phyloP scores from a whole-genome alignment of 2,888 invertebrate genomes.

The Sinelater perroti region DNA sequence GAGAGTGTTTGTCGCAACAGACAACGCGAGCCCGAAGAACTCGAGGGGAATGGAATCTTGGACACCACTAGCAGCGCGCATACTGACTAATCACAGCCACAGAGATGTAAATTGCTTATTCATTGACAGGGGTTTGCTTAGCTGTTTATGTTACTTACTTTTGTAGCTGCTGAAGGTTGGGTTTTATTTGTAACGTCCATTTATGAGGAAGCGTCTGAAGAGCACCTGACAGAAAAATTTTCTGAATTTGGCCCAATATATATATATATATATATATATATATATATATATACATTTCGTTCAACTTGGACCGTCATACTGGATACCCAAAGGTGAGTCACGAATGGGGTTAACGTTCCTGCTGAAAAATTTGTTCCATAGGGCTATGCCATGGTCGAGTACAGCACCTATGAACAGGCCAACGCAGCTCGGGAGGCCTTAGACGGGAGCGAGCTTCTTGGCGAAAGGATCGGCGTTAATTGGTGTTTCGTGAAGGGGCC shows the following conservation, averaged over 20 bases:
- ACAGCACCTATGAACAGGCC: constrained; percentile 97
- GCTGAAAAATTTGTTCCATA: constrained; percentile 16
- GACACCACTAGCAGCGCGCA: constrained; percentile 66
- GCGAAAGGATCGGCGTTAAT: constrained; percentile 92
- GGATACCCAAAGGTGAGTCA: constrained; percentile 88
- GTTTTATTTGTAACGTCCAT: constrained; percentile 98
- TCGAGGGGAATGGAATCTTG: constrained; percentile 57
- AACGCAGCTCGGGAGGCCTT: constrained; percentile 91
- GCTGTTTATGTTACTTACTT: constrained; percentile 2
- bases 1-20: constrained; percentile 95
- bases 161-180: constrained; percentile 93
- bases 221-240: constrained; percentile 96
- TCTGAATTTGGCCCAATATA: constrained; percentile 96
- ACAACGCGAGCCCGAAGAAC: constrained; percentile 79
- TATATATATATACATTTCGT: constrained; percentile 97
- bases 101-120: constrained; percentile 85
- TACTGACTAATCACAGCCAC: constrained; percentile 83
- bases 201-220: constrained; percentile 98
- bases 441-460: constrained; percentile 91
- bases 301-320: constrained; percentile 96
- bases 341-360: constrained; percentile 5
- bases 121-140: no score
- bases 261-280: no score
- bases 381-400: constrained; percentile 98
- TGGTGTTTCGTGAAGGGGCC: constrained; percentile 99